These are phyloP conservation scores for Luscinia luscinia DNA, from an alignment of 2,797 vertebrate genomes.

Conservation along the genomic window DNA sequence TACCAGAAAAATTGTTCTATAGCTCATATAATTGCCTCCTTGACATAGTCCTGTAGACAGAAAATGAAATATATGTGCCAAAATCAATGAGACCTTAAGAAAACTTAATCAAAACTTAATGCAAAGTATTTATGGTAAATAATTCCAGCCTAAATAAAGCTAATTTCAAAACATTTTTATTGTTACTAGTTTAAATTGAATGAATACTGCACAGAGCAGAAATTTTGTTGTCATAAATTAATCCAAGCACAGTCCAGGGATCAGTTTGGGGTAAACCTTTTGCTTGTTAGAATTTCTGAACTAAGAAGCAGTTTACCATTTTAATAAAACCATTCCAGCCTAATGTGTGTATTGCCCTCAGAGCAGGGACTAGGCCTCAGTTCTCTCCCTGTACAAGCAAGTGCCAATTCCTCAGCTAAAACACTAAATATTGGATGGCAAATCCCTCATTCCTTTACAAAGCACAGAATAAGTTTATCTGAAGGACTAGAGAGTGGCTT, in stretches of 20 bases:
- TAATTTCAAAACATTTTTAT: slow-evolving; percentile 24
- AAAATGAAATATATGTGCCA: background rate
- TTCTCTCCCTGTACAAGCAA: background rate
- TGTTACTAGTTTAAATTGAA: background rate
- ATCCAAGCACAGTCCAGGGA: background rate
- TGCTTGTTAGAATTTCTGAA: background rate
- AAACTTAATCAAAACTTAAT: slow-evolving; percentile 25
- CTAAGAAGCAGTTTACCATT: background rate
- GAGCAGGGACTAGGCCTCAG: background rate
- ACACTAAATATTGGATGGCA: background rate
- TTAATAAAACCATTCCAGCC: background rate
- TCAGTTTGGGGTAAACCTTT: background rate
- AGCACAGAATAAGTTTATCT: background rate
- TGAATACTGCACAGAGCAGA: background rate
- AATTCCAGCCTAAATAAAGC: slow-evolving; percentile 6
- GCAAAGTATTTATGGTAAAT: background rate
- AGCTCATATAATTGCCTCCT: background rate
- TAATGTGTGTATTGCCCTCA: background rate
- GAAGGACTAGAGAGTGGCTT: background rate
- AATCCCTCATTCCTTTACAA: background rate
- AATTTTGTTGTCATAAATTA: slow-evolving; percentile 9
- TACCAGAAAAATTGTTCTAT: background rate
- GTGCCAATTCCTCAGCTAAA: background rate
- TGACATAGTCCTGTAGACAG: background rate
- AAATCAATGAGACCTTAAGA: slow-evolving; percentile 11